These are phyloP conservation scores for Trichomycterus rosablanca DNA, from an alignment of 2,113 vertebrate genomes.

Conservation along the genomic window DNA sequence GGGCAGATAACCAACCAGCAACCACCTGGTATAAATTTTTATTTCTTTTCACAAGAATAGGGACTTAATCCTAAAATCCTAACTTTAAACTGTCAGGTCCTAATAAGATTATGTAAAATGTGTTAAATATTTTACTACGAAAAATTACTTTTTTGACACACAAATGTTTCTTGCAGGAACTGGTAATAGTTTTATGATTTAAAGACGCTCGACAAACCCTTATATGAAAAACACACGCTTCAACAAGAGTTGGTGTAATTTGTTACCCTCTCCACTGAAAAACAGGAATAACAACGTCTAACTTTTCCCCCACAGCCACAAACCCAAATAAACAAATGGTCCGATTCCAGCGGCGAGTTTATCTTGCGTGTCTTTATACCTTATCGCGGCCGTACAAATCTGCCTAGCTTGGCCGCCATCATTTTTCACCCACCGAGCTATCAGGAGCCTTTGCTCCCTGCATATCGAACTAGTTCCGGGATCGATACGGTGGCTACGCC, in stretches of 20 bases:
- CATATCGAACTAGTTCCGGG: slow-evolving; percentile 63
- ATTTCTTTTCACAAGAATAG: too few relatives aligned
- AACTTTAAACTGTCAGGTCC: too few relatives aligned
- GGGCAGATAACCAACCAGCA: too few relatives aligned
- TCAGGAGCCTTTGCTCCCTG: slow-evolving; percentile 59
- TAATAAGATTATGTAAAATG: background rate
- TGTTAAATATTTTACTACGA: background rate
- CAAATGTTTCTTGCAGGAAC: background rate
- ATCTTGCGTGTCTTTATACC: slow-evolving; percentile 49
- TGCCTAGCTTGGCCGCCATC: slow-evolving; percentile 51
- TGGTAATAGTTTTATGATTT: background rate
- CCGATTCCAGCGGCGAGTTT: slow-evolving; percentile 28
- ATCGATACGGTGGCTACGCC: slow-evolving; percentile 62
- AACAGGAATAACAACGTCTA: slow-evolving; percentile 5
- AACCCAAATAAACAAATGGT: slow-evolving; percentile 24
- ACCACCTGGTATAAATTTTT: too few relatives aligned
- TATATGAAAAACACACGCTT: background rate
- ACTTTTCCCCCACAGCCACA: slow-evolving; percentile 1
- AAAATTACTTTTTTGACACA: background rate
- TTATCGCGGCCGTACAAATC: slow-evolving; percentile 66
- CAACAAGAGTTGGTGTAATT: background rate
- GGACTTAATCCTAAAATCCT: too few relatives aligned
- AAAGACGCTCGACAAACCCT: background rate
- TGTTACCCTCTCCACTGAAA: slow-evolving; percentile 12
- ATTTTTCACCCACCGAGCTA: slow-evolving; percentile 67